phyloP scores from a whole-genome alignment of 2,113 vertebrate species.

The Dipodomys ordii region DNA sequence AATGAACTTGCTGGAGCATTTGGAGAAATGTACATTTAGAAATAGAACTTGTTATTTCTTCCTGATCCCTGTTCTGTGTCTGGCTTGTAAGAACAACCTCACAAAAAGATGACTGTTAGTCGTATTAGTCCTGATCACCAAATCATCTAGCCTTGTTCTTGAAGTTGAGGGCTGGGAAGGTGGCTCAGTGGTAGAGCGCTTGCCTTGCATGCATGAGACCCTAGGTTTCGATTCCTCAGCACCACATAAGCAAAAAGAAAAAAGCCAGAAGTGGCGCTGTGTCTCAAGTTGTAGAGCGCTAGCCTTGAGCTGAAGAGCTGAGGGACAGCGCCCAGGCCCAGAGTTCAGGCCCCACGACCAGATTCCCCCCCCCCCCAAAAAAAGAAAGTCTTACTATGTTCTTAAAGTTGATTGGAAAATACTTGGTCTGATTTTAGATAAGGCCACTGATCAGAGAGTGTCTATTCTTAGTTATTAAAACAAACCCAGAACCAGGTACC shows the following conservation, averaged over 20 bases:
- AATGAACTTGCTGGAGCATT: not conserved
- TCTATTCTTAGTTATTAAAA: not conserved
- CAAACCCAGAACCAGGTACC: not conserved
- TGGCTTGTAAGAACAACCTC: not conserved
- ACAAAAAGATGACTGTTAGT: not conserved
- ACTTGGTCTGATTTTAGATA: not conserved
- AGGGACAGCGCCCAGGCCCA: no score
- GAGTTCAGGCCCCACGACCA: no score
- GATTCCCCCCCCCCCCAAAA: no score
- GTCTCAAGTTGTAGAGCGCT: no score
- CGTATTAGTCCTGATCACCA: not conserved
- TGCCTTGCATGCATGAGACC: no score
- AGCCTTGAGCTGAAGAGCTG: no score
- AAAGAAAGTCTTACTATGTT: no score
- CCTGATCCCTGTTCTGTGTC: not conserved
- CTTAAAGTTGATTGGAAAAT: not conserved
- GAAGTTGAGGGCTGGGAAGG: not conserved
- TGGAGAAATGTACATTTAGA: not conserved
- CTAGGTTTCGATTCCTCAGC: no score
- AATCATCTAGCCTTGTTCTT: not conserved
- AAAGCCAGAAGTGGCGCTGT: no score
- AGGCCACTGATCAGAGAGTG: not conserved
- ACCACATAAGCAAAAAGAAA: no score
- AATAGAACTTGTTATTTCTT: not conserved
- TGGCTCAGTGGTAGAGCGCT: no score